phyloP scores from a whole-genome alignment of 2,113 vertebrate species.

The Arizona elegans region DNA sequence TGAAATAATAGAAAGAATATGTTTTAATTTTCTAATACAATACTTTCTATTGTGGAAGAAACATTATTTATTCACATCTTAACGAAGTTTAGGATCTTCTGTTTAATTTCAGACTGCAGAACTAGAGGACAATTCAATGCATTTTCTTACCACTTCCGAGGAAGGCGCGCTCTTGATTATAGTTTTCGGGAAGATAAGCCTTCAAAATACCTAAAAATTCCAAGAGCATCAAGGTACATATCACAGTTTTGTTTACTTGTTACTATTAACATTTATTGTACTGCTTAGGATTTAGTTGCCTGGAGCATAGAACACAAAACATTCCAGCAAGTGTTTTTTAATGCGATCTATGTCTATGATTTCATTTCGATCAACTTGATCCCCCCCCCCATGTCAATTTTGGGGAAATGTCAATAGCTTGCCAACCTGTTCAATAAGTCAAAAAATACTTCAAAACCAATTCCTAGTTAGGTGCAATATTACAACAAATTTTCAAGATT shows the following conservation, averaged over 20 bases:
- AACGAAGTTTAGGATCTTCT: neutral
- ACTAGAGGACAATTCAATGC: conserved; percentile 95
- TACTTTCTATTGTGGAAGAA: neutral
- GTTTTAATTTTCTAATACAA: neutral
- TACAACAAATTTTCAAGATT: neutral
- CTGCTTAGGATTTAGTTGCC: neutral
- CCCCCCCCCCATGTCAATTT: neutral
- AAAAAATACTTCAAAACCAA: neutral
- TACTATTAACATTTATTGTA: neutral
- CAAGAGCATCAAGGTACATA: conserved; percentile 56
- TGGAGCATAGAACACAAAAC: neutral
- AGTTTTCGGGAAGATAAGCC: conserved; percentile 82
- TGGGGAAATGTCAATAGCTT: neutral
- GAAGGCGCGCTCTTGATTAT: conserved; percentile 85
- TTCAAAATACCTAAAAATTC: conserved; percentile 34
- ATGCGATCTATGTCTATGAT: neutral
- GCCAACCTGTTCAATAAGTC: neutral
- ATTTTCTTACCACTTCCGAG: conserved; percentile 91
- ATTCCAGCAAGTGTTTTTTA: neutral
- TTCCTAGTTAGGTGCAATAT: neutral
- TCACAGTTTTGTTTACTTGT: neutral
- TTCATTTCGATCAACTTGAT: neutral
- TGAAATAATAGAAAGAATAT: neutral
- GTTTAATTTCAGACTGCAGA: conserved; percentile 82
- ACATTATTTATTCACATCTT: neutral